phyloP scores from a whole-genome alignment of 2,797 vertebrate species.

The Cottoperca gobio region DNA sequence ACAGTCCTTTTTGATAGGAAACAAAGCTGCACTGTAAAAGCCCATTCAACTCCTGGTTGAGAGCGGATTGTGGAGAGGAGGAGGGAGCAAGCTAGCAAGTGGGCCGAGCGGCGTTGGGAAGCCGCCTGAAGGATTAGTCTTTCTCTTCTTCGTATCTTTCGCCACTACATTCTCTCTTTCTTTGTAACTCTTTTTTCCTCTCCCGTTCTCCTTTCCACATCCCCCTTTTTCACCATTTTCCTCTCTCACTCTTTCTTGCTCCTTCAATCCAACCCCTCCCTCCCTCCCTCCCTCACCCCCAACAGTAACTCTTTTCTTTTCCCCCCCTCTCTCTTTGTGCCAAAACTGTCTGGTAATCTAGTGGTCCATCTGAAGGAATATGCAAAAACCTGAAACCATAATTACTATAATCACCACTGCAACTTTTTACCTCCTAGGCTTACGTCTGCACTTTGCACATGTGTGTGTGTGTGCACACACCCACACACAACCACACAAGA shows the following conservation, averaged over 20 bases:
- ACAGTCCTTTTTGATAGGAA: constrained; percentile 63
- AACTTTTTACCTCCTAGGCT: constrained; percentile 75
- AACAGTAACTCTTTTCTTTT: constrained; percentile 61
- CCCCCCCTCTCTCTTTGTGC: constrained; percentile 22
- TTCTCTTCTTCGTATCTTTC: constrained; percentile 63
- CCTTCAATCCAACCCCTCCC: not conserved
- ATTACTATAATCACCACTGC: constrained; percentile 78
- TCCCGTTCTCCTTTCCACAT: constrained; percentile 28
- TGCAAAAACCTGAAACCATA: constrained; percentile 81
- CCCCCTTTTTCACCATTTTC: constrained; percentile 23
- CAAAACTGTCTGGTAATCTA: constrained; percentile 71
- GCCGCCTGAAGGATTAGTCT: constrained; percentile 73
- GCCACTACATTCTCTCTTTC: constrained; percentile 37
- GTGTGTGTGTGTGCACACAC: not conserved
- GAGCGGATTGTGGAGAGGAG: constrained; percentile 35
- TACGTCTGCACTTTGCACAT: constrained; percentile 55
- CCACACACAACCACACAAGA: constrained; percentile 14
- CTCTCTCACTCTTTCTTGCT: constrained; percentile 11
- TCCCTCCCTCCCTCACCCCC: constrained; percentile 7
- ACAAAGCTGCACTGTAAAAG: constrained; percentile 72
- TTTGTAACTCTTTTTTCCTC: constrained; percentile 42
- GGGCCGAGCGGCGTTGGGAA: constrained; percentile 50
- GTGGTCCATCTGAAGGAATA: constrained; percentile 73
- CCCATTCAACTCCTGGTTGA: constrained; percentile 61
- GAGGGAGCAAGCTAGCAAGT: constrained; percentile 13